These are phyloP conservation scores for Aplodontia rufa DNA, from an alignment of 2,113 vertebrate species.

Conservation along the genomic window DNA sequence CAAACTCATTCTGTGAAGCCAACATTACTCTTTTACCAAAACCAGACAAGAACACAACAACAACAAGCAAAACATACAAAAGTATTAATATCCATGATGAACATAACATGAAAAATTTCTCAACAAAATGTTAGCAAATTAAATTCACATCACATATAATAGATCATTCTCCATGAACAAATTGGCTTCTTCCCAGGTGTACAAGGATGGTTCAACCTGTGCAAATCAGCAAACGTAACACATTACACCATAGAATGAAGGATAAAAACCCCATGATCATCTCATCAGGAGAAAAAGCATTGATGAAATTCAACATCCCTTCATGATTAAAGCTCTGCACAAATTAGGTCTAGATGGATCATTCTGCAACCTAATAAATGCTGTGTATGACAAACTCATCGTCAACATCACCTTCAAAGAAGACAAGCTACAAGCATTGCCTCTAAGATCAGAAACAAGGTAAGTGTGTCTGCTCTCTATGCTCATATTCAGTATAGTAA, in stretches of 20 bases:
- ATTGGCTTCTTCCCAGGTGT: neutral
- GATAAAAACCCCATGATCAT: neutral
- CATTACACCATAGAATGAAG: neutral
- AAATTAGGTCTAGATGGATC: neutral
- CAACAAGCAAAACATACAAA: neutral
- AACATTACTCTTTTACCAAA: neutral
- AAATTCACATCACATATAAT: neutral
- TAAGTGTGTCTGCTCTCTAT: too few species aligned
- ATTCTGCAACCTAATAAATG: neutral
- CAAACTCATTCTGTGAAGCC: too few species aligned
- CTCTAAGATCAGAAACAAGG: too few species aligned
- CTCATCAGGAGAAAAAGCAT: too few species aligned
- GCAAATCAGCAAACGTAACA: too few species aligned
- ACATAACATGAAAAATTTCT: too few species aligned
- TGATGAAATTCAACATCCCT: neutral
- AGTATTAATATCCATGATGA: too few species aligned
- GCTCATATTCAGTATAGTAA: neutral
- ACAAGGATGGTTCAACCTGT: too few species aligned
- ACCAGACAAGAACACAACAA: neutral
- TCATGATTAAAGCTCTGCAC: neutral
- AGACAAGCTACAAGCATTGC: neutral
- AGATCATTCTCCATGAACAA: neutral
- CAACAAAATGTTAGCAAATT: neutral
- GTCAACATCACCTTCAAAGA: neutral
- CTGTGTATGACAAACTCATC: too few species aligned